Base-by-base conservation (phyloP, 2,113 vertebrate genomes). In the Cyanocitta stelleri region DNA sequence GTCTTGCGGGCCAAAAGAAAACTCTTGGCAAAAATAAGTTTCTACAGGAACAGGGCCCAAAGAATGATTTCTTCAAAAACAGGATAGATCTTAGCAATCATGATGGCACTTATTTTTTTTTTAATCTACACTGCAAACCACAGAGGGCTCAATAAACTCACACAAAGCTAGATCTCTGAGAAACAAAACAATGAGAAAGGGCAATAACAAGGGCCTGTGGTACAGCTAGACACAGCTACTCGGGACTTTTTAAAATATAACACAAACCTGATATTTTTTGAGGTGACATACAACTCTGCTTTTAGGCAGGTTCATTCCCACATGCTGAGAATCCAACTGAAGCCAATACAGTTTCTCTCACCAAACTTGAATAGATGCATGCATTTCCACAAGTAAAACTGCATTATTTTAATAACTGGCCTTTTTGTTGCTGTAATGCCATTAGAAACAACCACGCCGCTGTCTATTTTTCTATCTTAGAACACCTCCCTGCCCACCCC, bases 41-140 rank as follows among this genome's bases (percentile, higher is more conserved):
- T 93, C 78, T 94, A 93, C 30, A 76, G 94, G 93, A 88, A 92
- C 61, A 91, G 54, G 63, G 89, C 86, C 90, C 69, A 94, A 96
- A 96, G 77, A 93, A 95, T 58, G 87, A 95, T 81, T 95, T 95
- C 93, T 97, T 94, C 93, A 95, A 96, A 94, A 97, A 76, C 91
- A 95, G 85, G 67, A 93, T 33, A 81, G 71, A 74, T 80, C 54
- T 85, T 80, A 90, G 76, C 52, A 81, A 76, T 87, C 86, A 81
- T 19, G 55, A 90, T 29, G 87, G 39, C 69, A 67, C 37, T 63
- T 74, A 29, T 81, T 75, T 61, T 77, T 35, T 35, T 91, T 58
- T 30, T 5, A 26, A 68, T 35, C 64, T 84, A 59, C 18, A 24
- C 29, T 39, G 61, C 63, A 96, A 95, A 73, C 13, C 66, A 80